Evolutionary conservation across 2,888 invertebrate species (phyloP), one percentile per base, ranked within the genome.

Genomic region (Patella pellucida): DNA sequence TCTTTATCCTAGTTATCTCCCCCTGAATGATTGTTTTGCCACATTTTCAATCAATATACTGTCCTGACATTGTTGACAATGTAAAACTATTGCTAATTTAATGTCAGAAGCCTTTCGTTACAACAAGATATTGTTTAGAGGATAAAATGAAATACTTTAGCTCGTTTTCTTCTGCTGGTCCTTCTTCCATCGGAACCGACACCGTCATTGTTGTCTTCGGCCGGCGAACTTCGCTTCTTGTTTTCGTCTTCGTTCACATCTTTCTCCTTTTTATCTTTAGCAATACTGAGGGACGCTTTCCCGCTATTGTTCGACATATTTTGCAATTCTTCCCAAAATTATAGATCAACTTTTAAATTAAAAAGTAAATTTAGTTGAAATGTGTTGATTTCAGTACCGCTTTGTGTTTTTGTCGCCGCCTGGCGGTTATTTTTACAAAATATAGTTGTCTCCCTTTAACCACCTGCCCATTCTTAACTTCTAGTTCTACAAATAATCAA

Each of bases 131-230:
- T 9, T 41, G 9, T 71, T 51, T 52, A 16, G n/a, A 16, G 12
- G 16, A 41, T 1, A 71, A 15, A 16, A 16, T 16, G 15, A 15
- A 71, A n/a, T 50, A 83, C 84, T 79, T 82, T 83, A 31, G 84
- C 80, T 71, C 81, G 77, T 76, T 86, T 87, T 70, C 86, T 79
- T 71, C 83, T 81, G 75, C 86, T 87, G 68, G 84, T 79, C 69
- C 85, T 76, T 51, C 83, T 76, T 1, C 78, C 78, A 68, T 82
- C 81, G 14, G 68, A n/a, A n/a, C n/a, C n/a, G n/a, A n/a, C 74
- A 68, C 73, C 77, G 16, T 82, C 78, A 31, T 79, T 77, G 16
- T 81, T 79, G 54, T 82, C 83, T 27, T 84, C 84, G 50, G 76
- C 79, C 15, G 74, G 71, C 67, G 73, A 62, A 31, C 73, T 72